A percentile compares a stretch with the other conserved stretches of the same genome.
Evolutionary conservation across 1,140 invertebrate species (phyloP).

Genomic region (Drosophila kikkawai): DNA sequence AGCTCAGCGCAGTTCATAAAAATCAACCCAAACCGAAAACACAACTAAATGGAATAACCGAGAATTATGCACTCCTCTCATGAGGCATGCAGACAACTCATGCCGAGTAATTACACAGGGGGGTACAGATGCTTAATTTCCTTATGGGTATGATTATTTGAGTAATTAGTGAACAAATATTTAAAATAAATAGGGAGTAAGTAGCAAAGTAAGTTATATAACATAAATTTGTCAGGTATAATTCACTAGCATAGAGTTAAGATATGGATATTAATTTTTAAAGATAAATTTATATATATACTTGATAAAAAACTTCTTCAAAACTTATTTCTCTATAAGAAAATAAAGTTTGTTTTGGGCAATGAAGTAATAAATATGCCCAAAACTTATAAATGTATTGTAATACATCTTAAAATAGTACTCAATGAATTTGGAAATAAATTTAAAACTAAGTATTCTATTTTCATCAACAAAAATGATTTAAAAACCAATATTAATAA

Average conservation of each 20-base stretch:
- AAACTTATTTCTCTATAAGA: not conserved
- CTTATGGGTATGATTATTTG: not conserved
- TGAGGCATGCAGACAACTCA: conserved; percentile 7
- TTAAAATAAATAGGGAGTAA: not conserved
- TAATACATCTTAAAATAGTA: not conserved
- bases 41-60: conserved; percentile 47
- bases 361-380: not conserved
- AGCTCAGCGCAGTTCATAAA: conserved; percentile 57
- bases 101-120: conserved; percentile 4
- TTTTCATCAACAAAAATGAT: not conserved
- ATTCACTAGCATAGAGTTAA: too few relatives aligned
- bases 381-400: not conserved
- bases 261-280: not conserved
- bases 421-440: not conserved
- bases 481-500: not conserved
- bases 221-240: not conserved
- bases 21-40: conserved; percentile 33
- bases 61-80: conserved; percentile 25
- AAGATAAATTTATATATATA: not conserved
- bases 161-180: not conserved
- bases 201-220: not conserved
- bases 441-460: not conserved
- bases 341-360: too few relatives aligned
- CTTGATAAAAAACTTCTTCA: not conserved
- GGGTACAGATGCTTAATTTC: not conserved